These are phyloP conservation scores for Ooceraea biroi DNA, from an alignment of 1,140 invertebrate species.

Conservation along the genomic window DNA sequence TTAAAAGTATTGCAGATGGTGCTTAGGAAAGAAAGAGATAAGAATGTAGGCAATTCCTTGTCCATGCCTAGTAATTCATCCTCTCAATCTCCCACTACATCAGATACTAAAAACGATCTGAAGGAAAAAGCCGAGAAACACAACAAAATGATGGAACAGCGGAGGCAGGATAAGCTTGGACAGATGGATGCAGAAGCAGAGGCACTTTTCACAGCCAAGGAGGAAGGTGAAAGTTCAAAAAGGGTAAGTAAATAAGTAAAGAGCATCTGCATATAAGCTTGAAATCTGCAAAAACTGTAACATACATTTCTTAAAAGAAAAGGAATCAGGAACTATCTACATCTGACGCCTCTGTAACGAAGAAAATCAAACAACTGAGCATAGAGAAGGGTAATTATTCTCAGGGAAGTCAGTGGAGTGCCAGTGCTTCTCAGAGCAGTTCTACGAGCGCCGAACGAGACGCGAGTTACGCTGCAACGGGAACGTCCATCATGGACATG, in stretches of 20 bases:
- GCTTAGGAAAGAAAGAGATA: constrained; percentile 77
- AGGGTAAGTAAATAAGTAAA: constrained; percentile 18
- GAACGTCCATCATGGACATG: constrained; percentile 40
- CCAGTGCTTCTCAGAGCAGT: background rate
- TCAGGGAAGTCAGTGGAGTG: background rate
- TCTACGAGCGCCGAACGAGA: background rate
- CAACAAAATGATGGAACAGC: constrained; percentile 65
- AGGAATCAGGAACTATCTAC: background rate
- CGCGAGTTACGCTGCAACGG: constrained; percentile 2
- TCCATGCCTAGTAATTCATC: constrained; percentile 23
- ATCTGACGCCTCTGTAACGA: constrained; percentile 36
- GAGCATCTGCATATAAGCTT: constrained; percentile 15
- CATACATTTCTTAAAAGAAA: constrained; percentile 14
- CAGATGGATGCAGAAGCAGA: constrained; percentile 71
- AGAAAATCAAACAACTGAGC: constrained; percentile 27
- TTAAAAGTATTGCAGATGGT: constrained; percentile 82
- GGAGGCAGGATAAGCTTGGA: constrained; percentile 72
- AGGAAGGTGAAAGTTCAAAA: background rate
- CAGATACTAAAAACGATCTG: constrained; percentile 58
- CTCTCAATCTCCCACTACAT: constrained; percentile 2
- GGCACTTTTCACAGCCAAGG: constrained; percentile 8
- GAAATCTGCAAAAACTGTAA: constrained; percentile 1
- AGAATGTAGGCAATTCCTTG: constrained; percentile 18
- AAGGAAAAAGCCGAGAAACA: constrained; percentile 77
- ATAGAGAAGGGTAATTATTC: constrained; percentile 8